Conservation (phyloP, 2,888 invertebrate species). For the Andrena chrysosceles region DNA sequence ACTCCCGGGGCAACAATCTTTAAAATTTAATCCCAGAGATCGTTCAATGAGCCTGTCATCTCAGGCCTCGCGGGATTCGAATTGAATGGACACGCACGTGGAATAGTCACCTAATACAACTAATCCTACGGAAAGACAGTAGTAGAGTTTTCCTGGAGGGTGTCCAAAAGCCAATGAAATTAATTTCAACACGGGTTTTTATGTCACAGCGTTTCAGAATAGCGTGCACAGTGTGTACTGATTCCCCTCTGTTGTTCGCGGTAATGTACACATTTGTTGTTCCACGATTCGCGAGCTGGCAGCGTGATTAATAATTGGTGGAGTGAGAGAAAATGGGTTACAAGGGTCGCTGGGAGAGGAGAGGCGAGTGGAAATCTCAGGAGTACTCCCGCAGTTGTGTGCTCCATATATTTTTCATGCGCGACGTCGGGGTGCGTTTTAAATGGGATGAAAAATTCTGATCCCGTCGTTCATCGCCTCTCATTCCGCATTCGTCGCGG, state of each 20-base stretch:
- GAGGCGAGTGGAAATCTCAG: neutral
- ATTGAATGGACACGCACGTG: neutral
- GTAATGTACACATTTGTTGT: slow-evolving; percentile 6
- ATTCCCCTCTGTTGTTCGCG: neutral
- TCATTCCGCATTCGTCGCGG: slow-evolving; percentile 27
- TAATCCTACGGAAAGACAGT: neutral
- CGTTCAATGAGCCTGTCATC: too few relatives aligned
- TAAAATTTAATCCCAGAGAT: too few relatives aligned
- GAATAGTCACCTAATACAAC: neutral
- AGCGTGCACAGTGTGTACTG: too few relatives aligned
- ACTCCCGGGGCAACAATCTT: neutral
- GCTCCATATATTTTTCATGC: slow-evolving; percentile 14
- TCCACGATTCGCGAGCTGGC: slow-evolving; percentile 16
- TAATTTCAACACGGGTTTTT: slow-evolving; percentile 1
- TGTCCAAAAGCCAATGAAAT: neutral
- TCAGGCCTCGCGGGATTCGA: neutral
- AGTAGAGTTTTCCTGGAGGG: neutral
- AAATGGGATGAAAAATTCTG: slow-evolving; percentile 21
- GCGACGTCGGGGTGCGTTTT: slow-evolving; percentile 3
- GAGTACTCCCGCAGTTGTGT: neutral
- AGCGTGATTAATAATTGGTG: neutral
- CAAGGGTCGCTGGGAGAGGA: neutral
- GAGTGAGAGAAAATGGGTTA: neutral
- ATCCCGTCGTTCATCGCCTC: neutral
- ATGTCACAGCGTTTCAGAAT: neutral